These are phyloP conservation scores for Drosophila orena DNA, from an alignment of 1,140 invertebrate genomes.

Conservation along the genomic window DNA sequence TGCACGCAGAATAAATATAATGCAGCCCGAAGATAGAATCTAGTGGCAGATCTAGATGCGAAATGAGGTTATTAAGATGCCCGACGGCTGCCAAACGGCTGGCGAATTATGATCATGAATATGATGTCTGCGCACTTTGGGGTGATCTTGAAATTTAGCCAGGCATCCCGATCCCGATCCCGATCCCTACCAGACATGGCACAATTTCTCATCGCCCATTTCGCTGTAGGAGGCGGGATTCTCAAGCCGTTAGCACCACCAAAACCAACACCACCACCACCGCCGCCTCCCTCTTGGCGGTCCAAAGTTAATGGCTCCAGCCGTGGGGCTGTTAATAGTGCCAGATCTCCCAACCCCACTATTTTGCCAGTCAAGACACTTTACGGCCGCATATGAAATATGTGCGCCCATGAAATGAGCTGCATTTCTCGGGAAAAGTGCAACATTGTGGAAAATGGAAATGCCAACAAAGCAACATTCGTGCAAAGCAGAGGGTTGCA, in stretches of 20 bases:
- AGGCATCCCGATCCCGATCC: too few species aligned
- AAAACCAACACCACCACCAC: conserved; percentile 8
- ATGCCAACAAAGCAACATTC: conserved; percentile 27
- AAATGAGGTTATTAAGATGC: conserved; percentile 66
- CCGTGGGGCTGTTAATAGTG: conserved; percentile 58
- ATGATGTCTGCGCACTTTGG: conserved; percentile 40
- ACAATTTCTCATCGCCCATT: conserved; percentile 77
- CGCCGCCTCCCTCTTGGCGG: conserved; percentile 1
- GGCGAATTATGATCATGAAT: conserved; percentile 63
- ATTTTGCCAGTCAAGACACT: conserved; percentile 38
- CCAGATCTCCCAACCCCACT: background rate
- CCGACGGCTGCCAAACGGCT: conserved; percentile 18
- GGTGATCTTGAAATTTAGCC: conserved; percentile 67
- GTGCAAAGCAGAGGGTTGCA: conserved; percentile 10
- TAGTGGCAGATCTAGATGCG: conserved; percentile 2
- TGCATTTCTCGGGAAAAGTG: conserved; percentile 78
- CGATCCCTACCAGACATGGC: conserved; percentile 59
- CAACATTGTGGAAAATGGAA: conserved; percentile 82
- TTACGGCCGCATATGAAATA: conserved; percentile 78
- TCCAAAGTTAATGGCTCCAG: conserved; percentile 37
- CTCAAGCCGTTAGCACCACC: conserved; percentile 4
- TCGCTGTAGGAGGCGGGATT: conserved; percentile 68
- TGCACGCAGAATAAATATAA: conserved; percentile 82
- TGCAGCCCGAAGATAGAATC: conserved; percentile 9
- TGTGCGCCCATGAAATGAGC: conserved; percentile 75